Conservation (phyloP, 64 coral and sea anemone species). For the Exaiptasia diaphana region DNA sequence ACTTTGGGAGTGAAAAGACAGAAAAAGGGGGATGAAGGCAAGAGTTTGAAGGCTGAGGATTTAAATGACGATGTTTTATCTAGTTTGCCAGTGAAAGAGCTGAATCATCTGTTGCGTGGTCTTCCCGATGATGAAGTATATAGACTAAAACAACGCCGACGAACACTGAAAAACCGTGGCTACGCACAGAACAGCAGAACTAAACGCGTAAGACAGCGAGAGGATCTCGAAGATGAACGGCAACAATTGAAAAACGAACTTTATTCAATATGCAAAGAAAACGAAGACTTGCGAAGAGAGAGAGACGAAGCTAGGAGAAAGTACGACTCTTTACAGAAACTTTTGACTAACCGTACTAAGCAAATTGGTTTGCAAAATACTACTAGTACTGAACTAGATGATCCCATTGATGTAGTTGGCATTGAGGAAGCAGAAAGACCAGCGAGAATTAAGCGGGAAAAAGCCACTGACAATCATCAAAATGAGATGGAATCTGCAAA, state of each 20-base stretch:
- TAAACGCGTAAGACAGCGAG: constrained; percentile 84
- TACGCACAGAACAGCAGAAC: constrained; percentile 97
- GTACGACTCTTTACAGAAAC: constrained; percentile 80
- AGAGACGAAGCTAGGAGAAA: constrained; percentile 87
- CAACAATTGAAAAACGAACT: constrained; percentile 74
- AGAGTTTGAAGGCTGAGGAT: constrained; percentile 32
- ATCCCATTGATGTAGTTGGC: constrained; percentile 61
- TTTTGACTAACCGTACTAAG: constrained; percentile 82
- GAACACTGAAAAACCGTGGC: constrained; percentile 95
- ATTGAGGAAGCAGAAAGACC: constrained; percentile 31
- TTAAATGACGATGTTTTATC: constrained; percentile 69
- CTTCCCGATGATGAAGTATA: constrained; percentile 70
- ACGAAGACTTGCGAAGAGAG: constrained; percentile 83
- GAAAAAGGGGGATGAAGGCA: constrained; percentile 54
- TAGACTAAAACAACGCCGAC: constrained; percentile 75
- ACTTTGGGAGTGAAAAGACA: constrained; percentile 65
- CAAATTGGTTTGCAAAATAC: constrained; percentile 42
- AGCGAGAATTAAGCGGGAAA: neutral
- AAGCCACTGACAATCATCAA: neutral
- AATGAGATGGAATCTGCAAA: neutral
- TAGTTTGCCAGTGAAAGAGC: constrained; percentile 76
- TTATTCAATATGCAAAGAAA: constrained; percentile 81
- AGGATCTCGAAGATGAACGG: constrained; percentile 79
- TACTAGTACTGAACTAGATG: constrained; percentile 23
- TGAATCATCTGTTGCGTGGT: constrained; percentile 64